A percentile compares a stretch with the other conserved stretches of the same genome.
These are phyloP conservation scores for Sipha maydis DNA, from an alignment of 2,888 invertebrate species.

Conservation along the genomic window DNA sequence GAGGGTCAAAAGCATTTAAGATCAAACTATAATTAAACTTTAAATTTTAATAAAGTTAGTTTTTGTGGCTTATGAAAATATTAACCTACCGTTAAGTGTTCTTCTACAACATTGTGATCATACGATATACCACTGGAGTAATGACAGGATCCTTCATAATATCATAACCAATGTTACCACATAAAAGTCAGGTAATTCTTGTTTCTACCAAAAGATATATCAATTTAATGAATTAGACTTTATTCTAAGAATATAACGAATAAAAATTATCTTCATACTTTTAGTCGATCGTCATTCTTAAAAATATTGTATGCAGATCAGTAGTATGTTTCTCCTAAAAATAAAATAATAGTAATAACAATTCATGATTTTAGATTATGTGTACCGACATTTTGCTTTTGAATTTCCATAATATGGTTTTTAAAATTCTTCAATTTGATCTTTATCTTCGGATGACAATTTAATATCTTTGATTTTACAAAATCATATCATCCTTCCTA, in stretches of 20 bases:
- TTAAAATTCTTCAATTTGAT: slow-evolving; percentile 72
- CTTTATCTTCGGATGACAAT: too few relatives aligned
- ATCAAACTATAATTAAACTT: too few relatives aligned
- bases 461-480: too few relatives aligned
- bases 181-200: slow-evolving; percentile 98
- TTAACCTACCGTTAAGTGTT: slow-evolving; percentile 84
- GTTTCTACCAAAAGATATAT: slow-evolving; percentile 74
- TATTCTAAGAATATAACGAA: too few relatives aligned
- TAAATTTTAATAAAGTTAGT: too few relatives aligned
- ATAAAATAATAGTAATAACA: slow-evolving; percentile 20
- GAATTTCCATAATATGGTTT: slow-evolving; percentile 76
- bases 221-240: not conserved
- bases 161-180: slow-evolving; percentile 99
- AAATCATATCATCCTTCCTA: slow-evolving; percentile 87
- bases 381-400: slow-evolving; percentile 79
- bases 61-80: too few relatives aligned
- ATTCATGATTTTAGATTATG: not conserved
- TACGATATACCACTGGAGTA: slow-evolving; percentile 99
- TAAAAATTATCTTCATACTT: slow-evolving; percentile 73
- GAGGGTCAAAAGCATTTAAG: too few relatives aligned
- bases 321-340: slow-evolving; percentile 73
- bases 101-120: slow-evolving; percentile 97
- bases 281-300: slow-evolving; percentile 90
- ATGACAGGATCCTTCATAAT: slow-evolving; percentile 97
- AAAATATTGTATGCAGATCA: slow-evolving; percentile 90